Percentiles rank a stretch among this genome's conserved stretches.
These are phyloP conservation scores for Pectinophora gossypiella DNA, from an alignment of 1,140 invertebrate genomes.

Conservation along the genomic window DNA sequence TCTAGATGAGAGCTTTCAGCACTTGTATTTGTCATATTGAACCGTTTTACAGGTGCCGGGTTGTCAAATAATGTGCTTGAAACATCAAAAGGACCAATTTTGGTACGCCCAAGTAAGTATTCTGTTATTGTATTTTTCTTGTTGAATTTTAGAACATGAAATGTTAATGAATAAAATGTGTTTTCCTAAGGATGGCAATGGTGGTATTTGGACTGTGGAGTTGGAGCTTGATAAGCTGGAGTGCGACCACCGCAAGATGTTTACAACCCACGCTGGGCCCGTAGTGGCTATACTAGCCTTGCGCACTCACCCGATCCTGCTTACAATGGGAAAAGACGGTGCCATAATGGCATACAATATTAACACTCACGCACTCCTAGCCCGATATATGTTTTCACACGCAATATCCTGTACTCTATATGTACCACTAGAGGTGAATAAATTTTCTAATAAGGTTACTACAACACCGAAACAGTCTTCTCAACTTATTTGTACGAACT, in stretches of 20 bases:
- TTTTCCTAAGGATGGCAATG: constrained; percentile 82
- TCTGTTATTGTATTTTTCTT: neutral
- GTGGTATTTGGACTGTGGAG: constrained; percentile 88
- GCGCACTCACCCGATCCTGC: constrained; percentile 80
- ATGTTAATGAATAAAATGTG: neutral
- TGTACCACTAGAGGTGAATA: constrained; percentile 80
- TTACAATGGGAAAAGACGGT: constrained; percentile 82
- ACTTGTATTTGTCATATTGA: too few species aligned
- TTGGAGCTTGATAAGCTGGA: constrained; percentile 78
- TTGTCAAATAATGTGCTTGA: constrained; percentile 67
- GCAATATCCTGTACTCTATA: constrained; percentile 82
- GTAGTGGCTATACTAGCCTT: constrained; percentile 81
- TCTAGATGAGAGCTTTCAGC: too few species aligned
- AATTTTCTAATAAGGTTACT: too few species aligned
- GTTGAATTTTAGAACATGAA: neutral
- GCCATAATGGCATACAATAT: constrained; percentile 85
- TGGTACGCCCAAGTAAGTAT: constrained; percentile 85
- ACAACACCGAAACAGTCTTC: too few species aligned
- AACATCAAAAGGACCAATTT: constrained; percentile 64
- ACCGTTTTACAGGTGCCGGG: constrained; percentile 73
- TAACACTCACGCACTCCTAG: constrained; percentile 74
- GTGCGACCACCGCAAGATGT: constrained; percentile 77
- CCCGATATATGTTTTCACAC: constrained; percentile 78
- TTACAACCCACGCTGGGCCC: constrained; percentile 84
- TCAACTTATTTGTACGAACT: too few species aligned